Conservation (phyloP, 2,888 invertebrate genomes). For the Hemaris fuciformis region DNA sequence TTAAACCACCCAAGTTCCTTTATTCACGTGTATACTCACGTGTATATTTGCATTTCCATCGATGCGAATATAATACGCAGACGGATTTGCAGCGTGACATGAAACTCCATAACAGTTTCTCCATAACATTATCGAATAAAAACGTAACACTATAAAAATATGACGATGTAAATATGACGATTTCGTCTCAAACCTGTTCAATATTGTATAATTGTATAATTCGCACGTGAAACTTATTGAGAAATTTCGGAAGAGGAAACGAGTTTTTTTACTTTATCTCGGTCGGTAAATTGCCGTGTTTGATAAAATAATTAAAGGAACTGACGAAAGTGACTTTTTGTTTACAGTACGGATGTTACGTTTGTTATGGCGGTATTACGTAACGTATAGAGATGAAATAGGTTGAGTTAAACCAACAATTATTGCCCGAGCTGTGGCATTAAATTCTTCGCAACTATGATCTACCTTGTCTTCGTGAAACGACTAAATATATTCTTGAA, state of each 20-base stretch:
- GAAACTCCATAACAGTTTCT: not conserved
- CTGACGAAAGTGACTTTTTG: not conserved
- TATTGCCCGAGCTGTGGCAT: too few species aligned
- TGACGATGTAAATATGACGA: not conserved
- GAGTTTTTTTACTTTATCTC: constrained; percentile 15
- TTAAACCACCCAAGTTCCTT: too few species aligned
- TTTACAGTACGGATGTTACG: not conserved
- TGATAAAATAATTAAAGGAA: constrained; percentile 1
- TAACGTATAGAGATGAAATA: not conserved
- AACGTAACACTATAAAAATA: not conserved
- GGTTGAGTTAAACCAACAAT: not conserved
- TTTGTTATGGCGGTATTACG: not conserved
- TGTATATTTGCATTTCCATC: not conserved
- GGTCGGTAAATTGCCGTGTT: not conserved
- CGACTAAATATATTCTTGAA: too few species aligned
- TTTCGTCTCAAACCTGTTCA: not conserved
- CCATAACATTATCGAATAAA: not conserved
- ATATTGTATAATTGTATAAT: constrained; percentile 10
- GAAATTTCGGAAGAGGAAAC: constrained; percentile 21
- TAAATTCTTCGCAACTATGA: too few species aligned
- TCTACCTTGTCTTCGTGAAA: too few species aligned
- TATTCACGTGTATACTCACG: too few species aligned
- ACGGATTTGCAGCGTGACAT: too few species aligned
- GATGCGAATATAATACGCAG: not conserved
- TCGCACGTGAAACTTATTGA: constrained; percentile 16